Percentiles rank a stretch among this genome's conserved stretches.
Evolutionary conservation across 2,888 invertebrate species (phyloP).

Genomic region (Chouioia cunea): DNA sequence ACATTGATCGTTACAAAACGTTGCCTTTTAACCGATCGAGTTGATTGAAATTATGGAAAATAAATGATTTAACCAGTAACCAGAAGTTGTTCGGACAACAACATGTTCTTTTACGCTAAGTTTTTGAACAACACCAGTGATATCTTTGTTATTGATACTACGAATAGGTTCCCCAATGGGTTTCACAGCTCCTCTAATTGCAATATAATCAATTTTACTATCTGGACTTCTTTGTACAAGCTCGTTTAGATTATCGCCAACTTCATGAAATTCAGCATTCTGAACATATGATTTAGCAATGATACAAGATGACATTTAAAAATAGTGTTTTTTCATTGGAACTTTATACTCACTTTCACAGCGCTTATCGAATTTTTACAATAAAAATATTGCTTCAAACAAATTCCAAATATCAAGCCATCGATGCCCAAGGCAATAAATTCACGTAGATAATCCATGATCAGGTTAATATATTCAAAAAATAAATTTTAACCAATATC

Average conservation of each 20-base stretch:
- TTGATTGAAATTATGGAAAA: not conserved
- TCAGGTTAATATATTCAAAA: slow-evolving; percentile 48
- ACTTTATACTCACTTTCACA: slow-evolving; percentile 74
- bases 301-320: not conserved
- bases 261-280: slow-evolving; percentile 79
- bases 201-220: slow-evolving; percentile 79
- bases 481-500: slow-evolving; percentile 27
- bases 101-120: slow-evolving; percentile 86
- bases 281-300: slow-evolving; percentile 57
- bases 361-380: slow-evolving; percentile 80
- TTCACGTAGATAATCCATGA: slow-evolving; percentile 85
- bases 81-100: slow-evolving; percentile 84
- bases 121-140: slow-evolving; percentile 84
- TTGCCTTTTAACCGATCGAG: not conserved
- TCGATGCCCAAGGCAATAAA: slow-evolving; percentile 81
- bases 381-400: slow-evolving; percentile 80
- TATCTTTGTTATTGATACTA: slow-evolving; percentile 79
- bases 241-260: slow-evolving; percentile 75
- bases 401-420: slow-evolving; percentile 79
- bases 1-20: too few species aligned
- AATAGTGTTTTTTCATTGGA: slow-evolving; percentile 20
- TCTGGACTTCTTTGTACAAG: slow-evolving; percentile 75
- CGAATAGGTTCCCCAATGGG: slow-evolving; percentile 82
- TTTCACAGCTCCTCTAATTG: slow-evolving; percentile 81
- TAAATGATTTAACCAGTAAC: slow-evolving; percentile 76